Evolutionary conservation across 2,113 vertebrate species (phyloP), one percentile per base, ranked within the genome.

Genomic region (Eupsittula cactorum): DNA sequence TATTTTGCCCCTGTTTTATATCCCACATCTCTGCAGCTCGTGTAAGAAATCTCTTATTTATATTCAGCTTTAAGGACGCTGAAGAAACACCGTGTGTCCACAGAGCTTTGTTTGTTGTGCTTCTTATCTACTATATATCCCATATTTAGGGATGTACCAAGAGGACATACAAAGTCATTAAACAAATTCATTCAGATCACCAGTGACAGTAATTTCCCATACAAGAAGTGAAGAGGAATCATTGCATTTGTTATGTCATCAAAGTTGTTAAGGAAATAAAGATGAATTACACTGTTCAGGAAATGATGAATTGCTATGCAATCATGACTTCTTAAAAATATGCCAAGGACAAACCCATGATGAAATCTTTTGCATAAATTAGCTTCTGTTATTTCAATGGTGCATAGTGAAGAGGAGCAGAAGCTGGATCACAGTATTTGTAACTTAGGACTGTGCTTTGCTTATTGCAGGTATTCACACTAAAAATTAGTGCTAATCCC

Each of bases 281-380:
- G 78, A 91, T 91, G 53, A 96, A 94, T 91, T 95, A 49, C 70
- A 20, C 65, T 85, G 67, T 53, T 91, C 53, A 88, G 93, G 84
- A 95, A 93, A 91, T 91, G 63, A 94, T 49, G 86, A 90, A 92
- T 49, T 76, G 82, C 91, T 91, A 46, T 91, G 84, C 84, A 94
- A 95, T 91, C 84, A 85, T 77, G 78, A 88, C 84, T 95, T 92
- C 63, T 96, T 77, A 95, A 95, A 94, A 95, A 85, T 87, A 96
- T 53, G 57, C 73, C 81, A 76, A 85, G 70, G 81, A 95, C 84
- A 95, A 97, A 92, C 12, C 69, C 77, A 79, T 91, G 89, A 89
- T 76, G 77, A 70, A 95, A 95, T 37, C 81, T 96, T 95, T 80
- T 85, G 78, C 84, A 88, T 90, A 91, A 87, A 94, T 94, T 77